Conservation (phyloP, 2,888 invertebrate genomes). For the Oligia fasciuncula region DNA sequence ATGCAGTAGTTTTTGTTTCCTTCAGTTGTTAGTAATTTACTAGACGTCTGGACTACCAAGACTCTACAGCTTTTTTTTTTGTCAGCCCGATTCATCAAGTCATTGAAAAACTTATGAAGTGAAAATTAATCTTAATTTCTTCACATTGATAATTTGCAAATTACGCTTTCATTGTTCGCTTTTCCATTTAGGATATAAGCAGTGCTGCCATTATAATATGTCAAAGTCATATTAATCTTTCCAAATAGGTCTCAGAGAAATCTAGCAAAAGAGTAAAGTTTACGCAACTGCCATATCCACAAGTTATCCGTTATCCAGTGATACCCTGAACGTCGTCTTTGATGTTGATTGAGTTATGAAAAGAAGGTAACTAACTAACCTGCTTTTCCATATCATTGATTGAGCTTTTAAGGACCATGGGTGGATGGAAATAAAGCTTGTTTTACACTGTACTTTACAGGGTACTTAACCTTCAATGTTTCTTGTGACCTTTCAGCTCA, state of each 20-base stretch:
- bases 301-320: not conserved
- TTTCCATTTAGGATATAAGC: not conserved
- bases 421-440: constrained; percentile 2
- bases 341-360: constrained; percentile 49
- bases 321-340: not conserved
- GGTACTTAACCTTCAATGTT: constrained; percentile 49
- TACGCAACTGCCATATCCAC: not conserved
- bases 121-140: not conserved
- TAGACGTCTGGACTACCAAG: not conserved
- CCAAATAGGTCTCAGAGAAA: not conserved
- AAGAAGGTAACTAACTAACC: constrained; percentile 10
- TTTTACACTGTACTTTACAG: constrained; percentile 24
- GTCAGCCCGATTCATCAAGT: not conserved
- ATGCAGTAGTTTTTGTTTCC: constrained; percentile 2
- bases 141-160: not conserved
- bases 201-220: not conserved
- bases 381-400: constrained; percentile 1
- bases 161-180: not conserved
- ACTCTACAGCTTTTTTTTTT: not conserved
- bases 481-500: constrained; percentile 46
- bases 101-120: not conserved
- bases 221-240: not conserved
- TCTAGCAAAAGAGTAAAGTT: not conserved
- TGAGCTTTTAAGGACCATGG: not conserved
- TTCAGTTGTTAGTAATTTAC: not conserved